Conservation (phyloP, 1,140 invertebrate genomes). For the Bombus waltoni region DNA sequence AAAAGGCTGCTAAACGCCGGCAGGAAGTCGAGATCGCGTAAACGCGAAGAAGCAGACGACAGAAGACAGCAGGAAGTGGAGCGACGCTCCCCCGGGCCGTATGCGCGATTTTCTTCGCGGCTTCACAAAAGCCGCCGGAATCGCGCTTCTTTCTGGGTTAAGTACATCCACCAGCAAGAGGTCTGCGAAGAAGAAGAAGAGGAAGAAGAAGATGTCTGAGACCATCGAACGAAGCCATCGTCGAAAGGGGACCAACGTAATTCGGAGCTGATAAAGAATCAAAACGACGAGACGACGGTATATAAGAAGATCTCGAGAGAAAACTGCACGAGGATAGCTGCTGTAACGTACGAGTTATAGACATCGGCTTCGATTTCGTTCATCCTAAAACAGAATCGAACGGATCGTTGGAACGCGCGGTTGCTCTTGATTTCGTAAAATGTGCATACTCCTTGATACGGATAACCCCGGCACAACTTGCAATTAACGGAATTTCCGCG, state of each 20-base stretch:
- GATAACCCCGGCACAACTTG: constrained; percentile 8
- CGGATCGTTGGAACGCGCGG: not conserved
- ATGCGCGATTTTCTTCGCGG: constrained; percentile 41
- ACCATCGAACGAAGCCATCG: not conserved
- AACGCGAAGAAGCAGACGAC: not conserved
- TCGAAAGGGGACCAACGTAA: not conserved
- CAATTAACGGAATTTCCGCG: constrained; percentile 39
- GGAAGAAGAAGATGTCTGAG: not conserved
- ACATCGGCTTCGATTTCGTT: not conserved
- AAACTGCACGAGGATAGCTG: too few species aligned
- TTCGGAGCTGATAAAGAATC: not conserved
- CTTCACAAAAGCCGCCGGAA: constrained; percentile 54
- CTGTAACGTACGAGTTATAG: not conserved
- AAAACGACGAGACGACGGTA: not conserved
- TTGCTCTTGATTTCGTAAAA: not conserved
- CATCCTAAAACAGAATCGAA: not conserved
- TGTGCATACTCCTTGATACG: not conserved
- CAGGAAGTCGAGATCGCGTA: constrained; percentile 6
- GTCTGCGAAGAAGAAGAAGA: not conserved
- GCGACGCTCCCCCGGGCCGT: constrained; percentile 11
- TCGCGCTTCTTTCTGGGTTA: constrained; percentile 64
- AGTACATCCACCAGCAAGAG: constrained; percentile 43
- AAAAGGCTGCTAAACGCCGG: not conserved
- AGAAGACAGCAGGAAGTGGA: constrained; percentile 34
- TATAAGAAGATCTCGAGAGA: too few species aligned